Evolutionary conservation across 1,140 invertebrate genomes (phyloP), one percentile per base, ranked within the genome.

Genomic region (Tetramorium parvispinum): DNA sequence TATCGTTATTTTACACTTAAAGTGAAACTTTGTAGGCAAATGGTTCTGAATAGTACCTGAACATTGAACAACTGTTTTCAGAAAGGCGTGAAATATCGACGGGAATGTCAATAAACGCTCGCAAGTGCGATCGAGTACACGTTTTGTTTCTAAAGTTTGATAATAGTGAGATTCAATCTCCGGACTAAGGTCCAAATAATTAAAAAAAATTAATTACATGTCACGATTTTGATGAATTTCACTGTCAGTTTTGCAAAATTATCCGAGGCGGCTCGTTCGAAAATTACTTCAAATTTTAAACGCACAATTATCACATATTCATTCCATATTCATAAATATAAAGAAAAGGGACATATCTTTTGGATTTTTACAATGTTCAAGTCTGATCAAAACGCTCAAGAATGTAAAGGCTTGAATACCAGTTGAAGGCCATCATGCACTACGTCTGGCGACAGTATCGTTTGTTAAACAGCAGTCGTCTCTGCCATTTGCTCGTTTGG

Each of bases 391-490:
- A 27, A 61, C 1, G 7, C 49, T 78, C 24, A 32, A 78, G 75
- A 61, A 63, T 46, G 59, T 63, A 77, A 27, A 27, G 40, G 10
- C 40, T 66, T 16, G 46, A 53, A 32, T 24, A 21, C 21, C 57
- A 32, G 43, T 32, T 16, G 55, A 65, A 79, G 46, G 49, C 61
- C 61, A 46, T 79, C 32, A 16, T 18, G 37, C 21, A 10, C 10
- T 77, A 49, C 61, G 61, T 21, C 61, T 66, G 61, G 61, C 61
- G 77, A 68, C 85, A 81, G 82, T 77, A 70, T 70, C 70, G 86
- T 57, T 88, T 87, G 82, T 89, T 85, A 88, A 88, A 89, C 73
- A 61, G 6, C 49, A 65, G 40, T 66, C 21, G 73, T 46, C 65
- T 57, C 57, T 66, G 49, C 11, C 71, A 73, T 63, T 71, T 37